phyloP scores from a whole-genome alignment of 2,113 vertebrate species.

The Odocoileus virginianus region DNA sequence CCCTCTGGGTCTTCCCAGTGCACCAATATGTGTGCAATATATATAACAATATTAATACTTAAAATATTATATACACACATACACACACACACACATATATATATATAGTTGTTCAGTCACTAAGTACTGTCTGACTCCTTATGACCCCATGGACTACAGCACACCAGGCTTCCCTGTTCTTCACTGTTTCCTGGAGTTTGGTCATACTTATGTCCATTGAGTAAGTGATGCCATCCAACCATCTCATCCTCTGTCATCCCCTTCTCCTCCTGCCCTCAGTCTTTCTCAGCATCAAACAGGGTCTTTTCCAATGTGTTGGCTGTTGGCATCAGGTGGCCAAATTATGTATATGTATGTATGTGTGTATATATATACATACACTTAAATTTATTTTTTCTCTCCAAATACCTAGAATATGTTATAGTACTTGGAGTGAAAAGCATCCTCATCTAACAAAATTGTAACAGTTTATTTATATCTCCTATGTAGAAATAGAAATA shows the following conservation, averaged over 20 bases:
- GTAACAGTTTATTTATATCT: neutral
- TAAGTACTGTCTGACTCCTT: neutral
- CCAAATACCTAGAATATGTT: neutral
- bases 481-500: neutral
- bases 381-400: neutral
- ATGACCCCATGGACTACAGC: neutral
- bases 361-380: neutral
- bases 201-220: neutral
- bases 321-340: neutral
- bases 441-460: neutral
- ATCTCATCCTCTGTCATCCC: neutral
- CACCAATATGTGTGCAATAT: neutral
- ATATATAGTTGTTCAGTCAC: neutral
- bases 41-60: neutral
- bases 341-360: neutral
- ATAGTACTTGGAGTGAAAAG: neutral
- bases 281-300: neutral
- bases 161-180: neutral
- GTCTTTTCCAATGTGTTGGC: neutral
- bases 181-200: neutral
- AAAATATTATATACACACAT: neutral
- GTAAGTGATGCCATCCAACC: neutral
- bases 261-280: neutral
- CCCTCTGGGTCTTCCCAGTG: too few relatives aligned
- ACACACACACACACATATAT: rapidly evolving